phyloP scores from a whole-genome alignment of 2,113 vertebrate genomes.

The Platanista minor region DNA sequence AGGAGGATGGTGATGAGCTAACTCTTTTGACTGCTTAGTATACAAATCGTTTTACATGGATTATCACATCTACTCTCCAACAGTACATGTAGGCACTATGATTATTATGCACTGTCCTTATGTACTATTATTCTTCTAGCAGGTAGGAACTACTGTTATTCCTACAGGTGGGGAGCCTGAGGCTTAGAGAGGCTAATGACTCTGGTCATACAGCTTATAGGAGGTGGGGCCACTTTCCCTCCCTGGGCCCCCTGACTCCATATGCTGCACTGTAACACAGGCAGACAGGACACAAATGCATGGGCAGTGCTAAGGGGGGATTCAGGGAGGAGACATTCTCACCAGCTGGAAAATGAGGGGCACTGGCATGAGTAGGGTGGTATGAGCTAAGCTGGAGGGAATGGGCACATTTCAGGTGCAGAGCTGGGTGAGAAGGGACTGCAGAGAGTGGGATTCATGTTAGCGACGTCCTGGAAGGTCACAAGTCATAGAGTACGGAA shows the following conservation, averaged over 20 bases:
- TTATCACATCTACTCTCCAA: background rate
- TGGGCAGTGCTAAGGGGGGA: accelerated
- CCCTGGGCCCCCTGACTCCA: background rate
- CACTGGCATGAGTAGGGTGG: no score
- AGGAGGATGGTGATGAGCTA: no score
- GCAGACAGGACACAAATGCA: background rate
- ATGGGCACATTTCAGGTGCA: background rate
- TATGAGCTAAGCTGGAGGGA: background rate
- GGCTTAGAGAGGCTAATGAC: background rate
- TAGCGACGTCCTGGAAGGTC: background rate
- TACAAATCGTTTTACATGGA: background rate
- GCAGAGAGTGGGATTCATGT: background rate
- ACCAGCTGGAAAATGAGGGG: background rate
- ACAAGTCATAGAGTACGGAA: background rate
- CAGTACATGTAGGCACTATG: background rate
- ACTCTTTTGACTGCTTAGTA: background rate
- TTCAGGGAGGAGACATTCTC: background rate
- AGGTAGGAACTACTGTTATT: background rate
- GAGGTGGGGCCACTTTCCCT: background rate
- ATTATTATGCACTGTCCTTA: background rate
- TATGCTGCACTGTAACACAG: background rate
- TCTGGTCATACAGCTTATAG: background rate
- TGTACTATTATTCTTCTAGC: background rate
- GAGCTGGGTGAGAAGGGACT: background rate
- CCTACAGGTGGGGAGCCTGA: background rate